These are phyloP conservation scores for Hypomecis punctinalis DNA, from an alignment of 2,888 invertebrate genomes.

Conservation along the genomic window DNA sequence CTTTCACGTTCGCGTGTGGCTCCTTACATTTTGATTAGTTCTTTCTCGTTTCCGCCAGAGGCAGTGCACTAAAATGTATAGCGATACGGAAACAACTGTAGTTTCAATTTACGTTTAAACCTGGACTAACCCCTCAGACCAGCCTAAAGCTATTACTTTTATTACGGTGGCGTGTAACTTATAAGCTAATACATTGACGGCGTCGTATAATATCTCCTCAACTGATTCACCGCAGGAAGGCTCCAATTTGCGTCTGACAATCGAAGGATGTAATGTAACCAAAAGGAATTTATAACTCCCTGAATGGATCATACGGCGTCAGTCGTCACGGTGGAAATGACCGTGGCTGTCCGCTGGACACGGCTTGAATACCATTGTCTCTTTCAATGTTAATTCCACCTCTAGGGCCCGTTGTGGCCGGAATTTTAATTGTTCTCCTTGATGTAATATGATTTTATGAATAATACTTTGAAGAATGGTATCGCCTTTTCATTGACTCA, in stretches of 20 bases:
- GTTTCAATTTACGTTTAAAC: too few species aligned
- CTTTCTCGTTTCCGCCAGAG: too few species aligned
- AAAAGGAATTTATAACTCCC: constrained; percentile 69
- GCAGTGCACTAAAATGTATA: too few species aligned
- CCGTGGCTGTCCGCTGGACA: constrained; percentile 73
- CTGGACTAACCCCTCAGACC: too few species aligned
- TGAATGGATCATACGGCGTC: constrained; percentile 39
- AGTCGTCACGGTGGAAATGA: constrained; percentile 55
- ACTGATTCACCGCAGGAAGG: constrained; percentile 64
- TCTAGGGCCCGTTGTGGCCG: constrained; percentile 50
- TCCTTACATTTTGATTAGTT: too few species aligned
- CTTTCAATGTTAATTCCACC: constrained; percentile 64
- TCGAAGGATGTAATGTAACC: constrained; percentile 72
- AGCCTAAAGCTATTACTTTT: too few species aligned
- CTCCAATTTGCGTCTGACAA: constrained; percentile 70
- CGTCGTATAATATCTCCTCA: background rate
- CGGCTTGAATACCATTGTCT: constrained; percentile 70
- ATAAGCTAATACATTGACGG: too few species aligned
- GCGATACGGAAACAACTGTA: too few species aligned
- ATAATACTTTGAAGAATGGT: background rate
- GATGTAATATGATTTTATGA: constrained; percentile 8
- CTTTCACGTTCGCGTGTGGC: too few species aligned
- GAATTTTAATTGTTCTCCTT: constrained; percentile 51
- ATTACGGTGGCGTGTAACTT: constrained; percentile 23
- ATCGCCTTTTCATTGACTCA: background rate